These are phyloP conservation scores for Acromyrmex heyeri DNA, from an alignment of 1,140 invertebrate species.

Conservation along the genomic window DNA sequence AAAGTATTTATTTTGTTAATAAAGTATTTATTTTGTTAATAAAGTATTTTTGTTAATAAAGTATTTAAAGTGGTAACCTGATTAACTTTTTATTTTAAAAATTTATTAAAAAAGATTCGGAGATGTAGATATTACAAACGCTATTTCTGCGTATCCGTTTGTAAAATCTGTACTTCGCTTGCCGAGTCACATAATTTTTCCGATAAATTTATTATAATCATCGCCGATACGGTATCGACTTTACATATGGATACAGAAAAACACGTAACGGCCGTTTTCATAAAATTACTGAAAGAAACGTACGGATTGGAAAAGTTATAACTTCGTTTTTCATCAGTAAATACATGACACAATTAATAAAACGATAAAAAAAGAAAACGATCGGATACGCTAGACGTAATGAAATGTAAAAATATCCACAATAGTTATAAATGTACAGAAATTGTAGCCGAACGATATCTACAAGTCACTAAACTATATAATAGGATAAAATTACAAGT, in stretches of 20 bases:
- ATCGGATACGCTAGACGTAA: background rate
- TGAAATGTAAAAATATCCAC: background rate
- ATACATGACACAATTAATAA: background rate
- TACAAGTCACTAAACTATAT: constrained; percentile 3
- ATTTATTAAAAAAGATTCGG: background rate
- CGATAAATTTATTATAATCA: constrained; percentile 38
- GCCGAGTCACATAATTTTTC: constrained; percentile 9
- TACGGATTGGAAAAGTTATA: background rate
- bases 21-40: background rate
- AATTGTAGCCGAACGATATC: background rate
- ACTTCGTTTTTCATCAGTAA: background rate
- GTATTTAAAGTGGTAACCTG: background rate
- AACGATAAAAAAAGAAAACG: background rate
- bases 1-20: too few species aligned
- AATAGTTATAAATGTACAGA: constrained; percentile 23
- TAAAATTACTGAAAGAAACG: constrained; percentile 11
- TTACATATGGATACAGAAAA: background rate
- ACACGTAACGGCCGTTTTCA: background rate
- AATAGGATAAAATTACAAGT: constrained; percentile 45
- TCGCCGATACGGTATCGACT: constrained; percentile 2
- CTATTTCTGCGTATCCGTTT: constrained; percentile 10
- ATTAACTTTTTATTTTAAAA: background rate
- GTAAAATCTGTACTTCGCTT: constrained; percentile 6
- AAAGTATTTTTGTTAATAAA: background rate
- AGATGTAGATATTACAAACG: background rate